Conservation (phyloP, 2,888 invertebrate genomes). For the Scaptomyza reducta region DNA sequence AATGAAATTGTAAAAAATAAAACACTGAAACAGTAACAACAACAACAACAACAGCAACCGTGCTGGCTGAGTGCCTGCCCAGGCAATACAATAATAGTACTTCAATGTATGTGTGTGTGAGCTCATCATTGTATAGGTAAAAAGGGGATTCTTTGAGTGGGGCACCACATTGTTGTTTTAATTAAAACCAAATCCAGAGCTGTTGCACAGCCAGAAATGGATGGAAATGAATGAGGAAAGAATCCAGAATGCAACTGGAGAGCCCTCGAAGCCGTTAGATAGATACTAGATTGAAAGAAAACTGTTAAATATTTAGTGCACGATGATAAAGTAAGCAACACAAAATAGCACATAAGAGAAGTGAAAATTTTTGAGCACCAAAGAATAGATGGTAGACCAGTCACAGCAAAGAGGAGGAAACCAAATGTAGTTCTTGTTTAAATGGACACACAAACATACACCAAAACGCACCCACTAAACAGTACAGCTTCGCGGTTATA, state of each 20-base stretch:
- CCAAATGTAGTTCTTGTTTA: conserved; percentile 56
- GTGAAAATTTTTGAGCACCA: conserved; percentile 59
- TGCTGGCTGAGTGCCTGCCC: conserved; percentile 13
- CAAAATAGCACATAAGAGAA: conserved; percentile 12
- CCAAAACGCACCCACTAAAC: not conserved
- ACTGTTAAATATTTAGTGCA: conserved; percentile 73
- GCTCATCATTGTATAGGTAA: conserved; percentile 24
- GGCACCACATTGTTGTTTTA: conserved; percentile 72
- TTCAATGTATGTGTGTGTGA: conserved; percentile 16
- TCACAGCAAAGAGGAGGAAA: conserved; percentile 40
- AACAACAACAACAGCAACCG: conserved; percentile 37
- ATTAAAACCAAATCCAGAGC: conserved; percentile 72
- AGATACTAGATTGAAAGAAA: conserved; percentile 30
- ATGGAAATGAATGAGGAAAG: conserved; percentile 15
- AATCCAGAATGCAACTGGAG: conserved; percentile 49
- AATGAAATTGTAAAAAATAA: conserved; percentile 73
- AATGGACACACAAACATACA: conserved; percentile 18
- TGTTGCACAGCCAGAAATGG: conserved; percentile 39
- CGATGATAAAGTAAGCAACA: conserved; percentile 19
- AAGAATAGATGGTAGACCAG: conserved; percentile 25
- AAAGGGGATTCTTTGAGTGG: conserved; percentile 32
- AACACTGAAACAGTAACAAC: conserved; percentile 45
- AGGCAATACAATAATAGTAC: conserved; percentile 47
- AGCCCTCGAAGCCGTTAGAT: conserved; percentile 20
- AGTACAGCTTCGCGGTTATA: not conserved